Evolutionary conservation across 2,888 invertebrate species (phyloP).

Genomic region (Noctua pronuba): DNA sequence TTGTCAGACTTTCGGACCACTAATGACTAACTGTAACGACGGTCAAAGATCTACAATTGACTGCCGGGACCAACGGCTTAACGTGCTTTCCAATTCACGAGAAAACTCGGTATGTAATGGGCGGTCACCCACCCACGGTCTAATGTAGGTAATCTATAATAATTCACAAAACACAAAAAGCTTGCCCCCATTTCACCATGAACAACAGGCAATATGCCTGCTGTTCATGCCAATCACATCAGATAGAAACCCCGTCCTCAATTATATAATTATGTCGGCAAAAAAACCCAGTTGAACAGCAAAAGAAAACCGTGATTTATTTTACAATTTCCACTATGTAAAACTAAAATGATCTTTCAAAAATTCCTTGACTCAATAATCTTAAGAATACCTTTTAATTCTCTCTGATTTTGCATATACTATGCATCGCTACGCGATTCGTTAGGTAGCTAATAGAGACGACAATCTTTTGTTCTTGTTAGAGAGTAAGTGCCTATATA

Average conservation of each 20-base stretch:
- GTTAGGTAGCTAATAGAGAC: constrained; percentile 84
- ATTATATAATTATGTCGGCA: constrained; percentile 17
- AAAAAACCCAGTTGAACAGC: not conserved
- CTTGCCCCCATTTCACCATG: constrained; percentile 11
- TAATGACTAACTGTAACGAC: no score
- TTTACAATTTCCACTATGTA: not conserved
- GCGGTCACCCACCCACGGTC: no score
- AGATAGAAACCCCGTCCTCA: constrained; percentile 15
- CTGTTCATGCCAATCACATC: constrained; percentile 28
- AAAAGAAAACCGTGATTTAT: constrained; percentile 31
- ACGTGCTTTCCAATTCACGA: no score
- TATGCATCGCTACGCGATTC: constrained; percentile 73
- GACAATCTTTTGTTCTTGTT: constrained; percentile 87
- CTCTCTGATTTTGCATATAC: constrained; percentile 71
- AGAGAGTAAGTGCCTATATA: constrained; percentile 78
- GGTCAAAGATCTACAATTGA: no score
- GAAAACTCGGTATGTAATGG: no score
- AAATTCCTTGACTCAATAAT: not conserved
- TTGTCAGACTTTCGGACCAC: no score
- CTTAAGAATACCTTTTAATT: not conserved
- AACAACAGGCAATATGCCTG: not conserved
- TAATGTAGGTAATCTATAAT: constrained; percentile 6
- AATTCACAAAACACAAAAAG: constrained; percentile 22
- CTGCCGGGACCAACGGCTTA: no score
- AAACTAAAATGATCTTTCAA: not conserved